These are phyloP conservation scores for Andrena fulva DNA, from an alignment of 2,888 invertebrate species.

Conservation along the genomic window DNA sequence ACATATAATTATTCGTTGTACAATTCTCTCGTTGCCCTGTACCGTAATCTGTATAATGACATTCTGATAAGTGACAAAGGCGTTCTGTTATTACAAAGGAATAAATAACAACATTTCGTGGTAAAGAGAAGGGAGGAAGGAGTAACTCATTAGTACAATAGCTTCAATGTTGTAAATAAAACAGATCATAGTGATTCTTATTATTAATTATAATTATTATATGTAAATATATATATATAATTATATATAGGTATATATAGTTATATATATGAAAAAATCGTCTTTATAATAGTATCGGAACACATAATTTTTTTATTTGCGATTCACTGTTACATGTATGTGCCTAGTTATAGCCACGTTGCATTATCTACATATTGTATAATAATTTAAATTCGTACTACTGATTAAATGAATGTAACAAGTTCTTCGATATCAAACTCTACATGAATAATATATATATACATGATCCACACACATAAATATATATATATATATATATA, in stretches of 20 bases:
- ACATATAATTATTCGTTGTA: conserved; percentile 67
- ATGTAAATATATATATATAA: conserved; percentile 55
- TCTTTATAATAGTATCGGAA: conserved; percentile 76
- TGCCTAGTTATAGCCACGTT: conserved; percentile 82
- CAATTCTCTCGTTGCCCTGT: conserved; percentile 68
- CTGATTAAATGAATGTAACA: conserved; percentile 81
- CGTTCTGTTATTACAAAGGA: conserved; percentile 63
- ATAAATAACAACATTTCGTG: conserved; percentile 52
- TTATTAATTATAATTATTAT: conserved; percentile 53
- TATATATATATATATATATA: conserved; percentile 51
- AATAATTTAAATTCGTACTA: conserved; percentile 79
- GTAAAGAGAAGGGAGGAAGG: conserved; percentile 29
- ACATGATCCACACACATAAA: conserved; percentile 16
- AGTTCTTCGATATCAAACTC: conserved; percentile 82
- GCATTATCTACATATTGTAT: conserved; percentile 78
- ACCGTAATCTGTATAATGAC: conserved; percentile 63
- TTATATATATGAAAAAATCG: conserved; percentile 63
- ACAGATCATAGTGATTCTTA: conserved; percentile 71
- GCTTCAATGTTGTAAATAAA: conserved; percentile 81
- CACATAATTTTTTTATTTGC: conserved; percentile 82
- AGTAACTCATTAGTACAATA: conserved; percentile 71
- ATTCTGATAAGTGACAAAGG: conserved; percentile 57
- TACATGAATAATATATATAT: conserved; percentile 67
- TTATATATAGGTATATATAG: conserved; percentile 54
- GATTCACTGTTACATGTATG: conserved; percentile 83